phyloP scores from a whole-genome alignment of 2,888 invertebrate species.

The Danaus chrysippus region DNA sequence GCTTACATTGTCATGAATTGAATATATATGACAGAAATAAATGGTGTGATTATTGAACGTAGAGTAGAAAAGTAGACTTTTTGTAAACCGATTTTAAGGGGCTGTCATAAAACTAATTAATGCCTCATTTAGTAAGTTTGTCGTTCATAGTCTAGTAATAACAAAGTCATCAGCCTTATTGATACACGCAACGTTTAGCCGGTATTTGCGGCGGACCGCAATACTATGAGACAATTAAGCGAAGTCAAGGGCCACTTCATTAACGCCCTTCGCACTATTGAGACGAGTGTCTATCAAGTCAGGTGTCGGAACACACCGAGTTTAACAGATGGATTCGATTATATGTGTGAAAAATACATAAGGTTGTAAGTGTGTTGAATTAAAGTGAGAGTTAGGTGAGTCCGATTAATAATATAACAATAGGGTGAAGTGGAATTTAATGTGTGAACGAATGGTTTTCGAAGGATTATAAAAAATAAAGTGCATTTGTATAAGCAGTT shows the following conservation, averaged over 20 bases:
- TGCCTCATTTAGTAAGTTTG: not conserved
- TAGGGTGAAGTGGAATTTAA: too few species aligned
- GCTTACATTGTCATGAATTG: not conserved
- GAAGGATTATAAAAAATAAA: too few species aligned
- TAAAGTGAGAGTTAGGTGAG: too few species aligned
- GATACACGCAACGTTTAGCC: constrained; percentile 8
- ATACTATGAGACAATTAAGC: constrained; percentile 11
- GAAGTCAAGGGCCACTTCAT: constrained; percentile 14
- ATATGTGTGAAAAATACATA: too few species aligned
- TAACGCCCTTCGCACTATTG: constrained; percentile 6
- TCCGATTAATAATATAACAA: too few species aligned
- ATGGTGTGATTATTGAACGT: not conserved
- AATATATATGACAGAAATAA: not conserved
- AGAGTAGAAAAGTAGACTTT: too few species aligned
- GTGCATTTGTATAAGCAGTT: too few species aligned
- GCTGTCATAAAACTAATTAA: too few species aligned
- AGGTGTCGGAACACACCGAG: not conserved
- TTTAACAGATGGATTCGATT: not conserved
- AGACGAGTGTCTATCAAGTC: constrained; percentile 2
- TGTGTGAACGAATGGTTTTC: too few species aligned
- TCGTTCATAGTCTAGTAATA: not conserved
- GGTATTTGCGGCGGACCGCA: constrained; percentile 15
- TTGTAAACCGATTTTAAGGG: too few species aligned
- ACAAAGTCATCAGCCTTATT: not conserved
- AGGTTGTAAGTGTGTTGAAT: too few species aligned